phyloP scores from a whole-genome alignment of 2,797 vertebrate species.

The Tarsius wallacei region DNA sequence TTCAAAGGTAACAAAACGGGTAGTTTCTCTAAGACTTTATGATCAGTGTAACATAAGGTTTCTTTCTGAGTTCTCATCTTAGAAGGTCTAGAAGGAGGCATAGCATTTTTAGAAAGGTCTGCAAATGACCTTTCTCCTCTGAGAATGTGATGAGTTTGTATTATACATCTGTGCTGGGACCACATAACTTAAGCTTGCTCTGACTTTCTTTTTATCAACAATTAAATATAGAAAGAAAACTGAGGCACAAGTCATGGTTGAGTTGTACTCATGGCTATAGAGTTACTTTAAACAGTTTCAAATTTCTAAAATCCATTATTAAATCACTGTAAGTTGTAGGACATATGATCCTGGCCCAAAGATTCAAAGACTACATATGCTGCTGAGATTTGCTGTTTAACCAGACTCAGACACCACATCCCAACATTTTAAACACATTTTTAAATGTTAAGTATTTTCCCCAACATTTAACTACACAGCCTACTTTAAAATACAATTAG shows the following conservation, averaged over 20 bases:
- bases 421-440: constrained; percentile 41
- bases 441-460: constrained; percentile 59
- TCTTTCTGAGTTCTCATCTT: background rate
- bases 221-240: constrained; percentile 7
- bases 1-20: constrained; percentile 12
- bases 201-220: background rate
- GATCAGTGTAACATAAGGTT: background rate
- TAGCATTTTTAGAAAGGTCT: background rate
- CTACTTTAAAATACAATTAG: constrained; percentile 41
- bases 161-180: background rate
- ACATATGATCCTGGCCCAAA: background rate
- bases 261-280: background rate
- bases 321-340: background rate
- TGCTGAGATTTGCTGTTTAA: background rate
- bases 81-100: background rate
- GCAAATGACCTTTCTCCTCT: background rate
- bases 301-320: constrained; percentile 41
- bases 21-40: constrained; percentile 40
- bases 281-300: background rate
- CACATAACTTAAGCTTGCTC: background rate
- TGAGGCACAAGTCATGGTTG: background rate
- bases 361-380: background rate
- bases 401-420: background rate
- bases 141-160: background rate
- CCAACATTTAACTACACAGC: constrained; percentile 60